Evolutionary conservation across 2,888 invertebrate genomes (phyloP).

Genomic region (Salticus scenicus): DNA sequence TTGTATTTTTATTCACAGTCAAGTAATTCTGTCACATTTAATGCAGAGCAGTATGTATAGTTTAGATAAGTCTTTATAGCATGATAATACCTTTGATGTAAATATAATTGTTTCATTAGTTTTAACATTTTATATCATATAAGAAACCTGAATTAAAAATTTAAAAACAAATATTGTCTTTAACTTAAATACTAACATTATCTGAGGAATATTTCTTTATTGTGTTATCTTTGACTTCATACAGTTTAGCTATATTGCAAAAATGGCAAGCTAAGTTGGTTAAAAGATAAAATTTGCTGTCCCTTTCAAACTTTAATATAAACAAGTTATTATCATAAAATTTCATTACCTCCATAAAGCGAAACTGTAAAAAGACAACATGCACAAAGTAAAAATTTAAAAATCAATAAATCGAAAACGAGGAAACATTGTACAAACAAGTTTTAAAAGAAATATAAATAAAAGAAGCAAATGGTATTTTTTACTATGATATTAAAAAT

Average conservation of each 20-base stretch:
- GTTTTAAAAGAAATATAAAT: too few relatives aligned
- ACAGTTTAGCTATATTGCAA: slow-evolving; percentile 2
- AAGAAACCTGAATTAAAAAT: background rate
- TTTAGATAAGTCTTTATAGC: background rate
- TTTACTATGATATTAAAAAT: too few relatives aligned
- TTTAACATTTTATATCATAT: background rate
- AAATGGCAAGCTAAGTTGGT: background rate
- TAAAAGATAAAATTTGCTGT: background rate
- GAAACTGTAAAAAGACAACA: background rate
- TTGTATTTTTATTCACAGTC: too few relatives aligned
- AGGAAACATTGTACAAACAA: too few relatives aligned
- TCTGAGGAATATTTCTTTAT: background rate
- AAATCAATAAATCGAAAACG: background rate
- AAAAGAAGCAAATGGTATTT: too few relatives aligned
- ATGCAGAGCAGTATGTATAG: too few relatives aligned
- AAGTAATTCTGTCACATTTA: too few relatives aligned
- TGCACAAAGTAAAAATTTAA: background rate
- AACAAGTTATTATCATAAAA: slow-evolving; percentile 10
- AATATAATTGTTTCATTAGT: background rate
- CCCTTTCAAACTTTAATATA: slow-evolving; percentile 4
- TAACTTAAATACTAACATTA: slow-evolving; percentile 10
- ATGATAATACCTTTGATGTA: slow-evolving; percentile 1
- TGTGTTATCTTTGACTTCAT: background rate
- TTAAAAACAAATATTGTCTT: slow-evolving; percentile 19
- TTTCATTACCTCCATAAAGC: slow-evolving; percentile 13